Evolutionary conservation across 2,888 invertebrate species (phyloP), one percentile per base, ranked within the genome.

Genomic region (Apotomis betuletana): DNA sequence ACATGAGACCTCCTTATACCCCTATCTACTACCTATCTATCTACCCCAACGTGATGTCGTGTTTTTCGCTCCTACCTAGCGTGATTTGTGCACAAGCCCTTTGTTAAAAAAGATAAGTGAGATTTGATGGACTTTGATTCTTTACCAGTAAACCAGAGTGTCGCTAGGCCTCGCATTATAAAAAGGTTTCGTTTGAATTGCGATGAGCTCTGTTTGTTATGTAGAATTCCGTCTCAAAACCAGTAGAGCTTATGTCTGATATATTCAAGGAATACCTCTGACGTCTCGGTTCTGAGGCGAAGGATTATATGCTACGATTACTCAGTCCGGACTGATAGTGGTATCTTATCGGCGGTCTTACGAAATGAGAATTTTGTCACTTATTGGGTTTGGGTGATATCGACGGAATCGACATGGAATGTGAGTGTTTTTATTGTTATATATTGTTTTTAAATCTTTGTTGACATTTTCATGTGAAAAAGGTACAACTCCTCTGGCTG

Each of bases 311-410:
- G 4, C 46, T 41, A 46, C 72, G 75, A 75, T 75, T 74, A 79
- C 77, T 79, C 77, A 81, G 79, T 78, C 76, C 77, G 73, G 71
- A 80, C 77, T 78, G 80, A 78, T 81, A 80, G 79, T 77, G 73
- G 70, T 83, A 88, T 88, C 88, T 88, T 88, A 88, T 88, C 88
- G 79, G 76, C 73, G 69, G 77, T 81, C 79, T 81, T 80, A 85
- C 81, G 77, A 75, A 80, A 81, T 81, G 81, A 81, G 77, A 80
- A 79, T 78, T 83, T 85, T 76, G 82, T 82, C 81, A 83, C 78
- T 81, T 81, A 77, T 77, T 77, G 74, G 77, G 77, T 79, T 80
- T 77, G 77, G 81, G 81, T 83, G 63, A 85, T 82, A 79, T 78
- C 81, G 77, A 77, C 77, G 77, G 70, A 77, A 75, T 77, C 78